Percentiles rank a stretch among this genome's conserved stretches.
phyloP scores from a whole-genome alignment of 37 sponge, comb jelly and placozoan genomes.

The Aphrocallistes beatrix region DNA sequence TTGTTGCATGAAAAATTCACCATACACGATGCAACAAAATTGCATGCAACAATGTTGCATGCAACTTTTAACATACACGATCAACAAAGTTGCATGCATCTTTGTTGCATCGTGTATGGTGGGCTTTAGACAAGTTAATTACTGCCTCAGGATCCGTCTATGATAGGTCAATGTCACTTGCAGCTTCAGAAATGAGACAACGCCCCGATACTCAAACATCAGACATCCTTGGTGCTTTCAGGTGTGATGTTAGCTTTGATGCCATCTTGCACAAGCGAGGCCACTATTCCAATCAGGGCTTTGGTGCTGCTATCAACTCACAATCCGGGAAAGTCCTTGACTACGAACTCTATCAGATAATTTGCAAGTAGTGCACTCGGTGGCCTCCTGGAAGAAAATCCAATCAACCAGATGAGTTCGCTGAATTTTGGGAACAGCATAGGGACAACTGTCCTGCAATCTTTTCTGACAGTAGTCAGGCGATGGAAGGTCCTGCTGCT shows the following conservation, averaged over 20 bases:
- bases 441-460: background rate
- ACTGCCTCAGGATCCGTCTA: no score
- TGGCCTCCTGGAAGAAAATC: background rate
- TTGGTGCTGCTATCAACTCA: background rate
- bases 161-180: no score
- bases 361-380: background rate
- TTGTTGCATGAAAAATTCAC: no score
- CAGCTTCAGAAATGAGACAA: no score
- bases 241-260: background rate
- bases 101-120: no score
- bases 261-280: background rate
- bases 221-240: background rate
- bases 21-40: no score
- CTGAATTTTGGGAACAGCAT: background rate
- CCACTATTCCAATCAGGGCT: background rate
- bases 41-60: no score
- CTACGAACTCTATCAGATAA: background rate
- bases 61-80: no score
- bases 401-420: background rate
- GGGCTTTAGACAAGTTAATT: no score
- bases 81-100: no score
- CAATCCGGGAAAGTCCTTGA: background rate
- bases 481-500: background rate
- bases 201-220: no score
- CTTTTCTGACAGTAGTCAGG: background rate